Evolutionary conservation across 2,888 invertebrate genomes (phyloP), one percentile per base, ranked within the genome.

Genomic region (Theodoxus fluviatilis): DNA sequence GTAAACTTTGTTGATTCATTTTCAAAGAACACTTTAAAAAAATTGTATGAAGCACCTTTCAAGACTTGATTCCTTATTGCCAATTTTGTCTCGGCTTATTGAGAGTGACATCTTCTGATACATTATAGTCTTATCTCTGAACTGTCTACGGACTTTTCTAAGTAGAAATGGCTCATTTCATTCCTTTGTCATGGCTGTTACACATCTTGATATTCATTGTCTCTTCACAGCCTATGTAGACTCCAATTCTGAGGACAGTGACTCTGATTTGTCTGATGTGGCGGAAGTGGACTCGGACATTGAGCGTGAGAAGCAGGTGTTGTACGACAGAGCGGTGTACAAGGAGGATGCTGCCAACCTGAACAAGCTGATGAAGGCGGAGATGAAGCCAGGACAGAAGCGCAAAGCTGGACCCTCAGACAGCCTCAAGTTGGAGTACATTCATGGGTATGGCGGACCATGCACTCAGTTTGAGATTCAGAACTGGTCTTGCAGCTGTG

Each of bases 161-260:
- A n/a, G n/a, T n/a, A n/a, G n/a, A n/a, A n/a, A n/a, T n/a, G n/a
- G n/a, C n/a, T n/a, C n/a, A n/a, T n/a, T n/a, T n/a, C n/a, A n/a
- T n/a, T n/a, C n/a, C n/a, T n/a, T n/a, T n/a, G n/a, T n/a, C n/a
- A n/a, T n/a, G n/a, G n/a, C n/a, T n/a, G n/a, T n/a, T n/a, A n/a
- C n/a, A n/a, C n/a, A n/a, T n/a, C n/a, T n/a, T n/a, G 2, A 67
- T 22, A 33, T 9, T 25, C n/a, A 18, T 33, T 28, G 3, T 57
- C 40, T 35, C 68, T 12, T 61, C 63, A 12, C 78, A 85, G 86
- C 85, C 6, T 86, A 81, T 76, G 76, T 85, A 25, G 86, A 87
- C 73, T 86, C 86, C 2, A 84, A 86, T 77, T 85, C 84, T 74
- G 87, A 87, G 71, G 87, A 81, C 57, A 84, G 84, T 78, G 87